These are phyloP conservation scores for Drosophila littoralis DNA, from an alignment of 1,140 invertebrate species.

Conservation along the genomic window DNA sequence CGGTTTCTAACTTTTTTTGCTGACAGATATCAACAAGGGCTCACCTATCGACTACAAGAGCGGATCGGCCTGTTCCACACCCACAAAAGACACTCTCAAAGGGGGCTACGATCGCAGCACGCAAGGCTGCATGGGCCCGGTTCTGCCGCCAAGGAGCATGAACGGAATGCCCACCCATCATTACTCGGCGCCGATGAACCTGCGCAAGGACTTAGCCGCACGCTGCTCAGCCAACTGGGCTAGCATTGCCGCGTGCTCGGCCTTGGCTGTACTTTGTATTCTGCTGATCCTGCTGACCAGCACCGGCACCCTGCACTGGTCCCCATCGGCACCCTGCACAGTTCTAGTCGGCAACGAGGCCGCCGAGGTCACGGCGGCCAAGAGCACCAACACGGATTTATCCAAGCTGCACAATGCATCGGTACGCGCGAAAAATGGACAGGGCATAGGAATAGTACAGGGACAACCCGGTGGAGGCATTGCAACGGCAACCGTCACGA, in stretches of 20 bases:
- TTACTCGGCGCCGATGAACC: conserved; percentile 87
- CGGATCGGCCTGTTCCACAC: conserved; percentile 84
- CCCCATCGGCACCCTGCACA: conserved; percentile 91
- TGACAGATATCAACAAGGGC: conserved; percentile 93
- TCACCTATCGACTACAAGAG: conserved; percentile 93
- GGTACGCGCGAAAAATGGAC: conserved; percentile 86
- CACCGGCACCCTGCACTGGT: conserved; percentile 92
- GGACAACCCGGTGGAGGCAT: conserved; percentile 85
- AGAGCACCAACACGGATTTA: conserved; percentile 83
- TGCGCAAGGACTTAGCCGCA: conserved; percentile 93
- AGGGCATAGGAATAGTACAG: conserved; percentile 82
- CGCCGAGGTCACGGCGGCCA: conserved; percentile 82
- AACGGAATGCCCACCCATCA: conserved; percentile 84
- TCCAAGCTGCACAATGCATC: conserved; percentile 85
- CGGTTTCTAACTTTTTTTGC: conserved; percentile 3
- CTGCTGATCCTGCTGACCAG: conserved; percentile 94
- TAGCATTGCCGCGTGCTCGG: conserved; percentile 93
- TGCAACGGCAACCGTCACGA: conserved; percentile 56
- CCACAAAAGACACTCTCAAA: conserved; percentile 85
- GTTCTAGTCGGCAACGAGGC: conserved; percentile 90
- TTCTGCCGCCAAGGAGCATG: conserved; percentile 90
- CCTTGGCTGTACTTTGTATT: conserved; percentile 91
- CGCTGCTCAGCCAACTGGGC: conserved; percentile 96
- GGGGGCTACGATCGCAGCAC: conserved; percentile 88
- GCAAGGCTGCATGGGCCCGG: conserved; percentile 86